phyloP scores from a whole-genome alignment of 2,888 invertebrate species.

The Adela reaumurella region DNA sequence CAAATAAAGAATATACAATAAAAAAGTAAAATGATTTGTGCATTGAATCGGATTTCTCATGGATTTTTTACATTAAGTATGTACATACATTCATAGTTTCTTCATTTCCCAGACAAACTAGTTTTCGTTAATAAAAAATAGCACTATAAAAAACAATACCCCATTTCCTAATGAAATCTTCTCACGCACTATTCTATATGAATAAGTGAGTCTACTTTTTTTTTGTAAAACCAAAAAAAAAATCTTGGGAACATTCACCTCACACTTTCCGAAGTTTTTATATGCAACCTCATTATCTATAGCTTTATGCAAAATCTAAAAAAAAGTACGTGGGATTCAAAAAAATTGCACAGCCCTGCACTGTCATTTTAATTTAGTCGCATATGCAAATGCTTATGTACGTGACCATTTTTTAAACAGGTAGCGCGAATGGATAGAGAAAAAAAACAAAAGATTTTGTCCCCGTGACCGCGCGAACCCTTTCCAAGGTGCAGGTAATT shows the following conservation, averaged over 20 bases:
- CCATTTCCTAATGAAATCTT: background rate
- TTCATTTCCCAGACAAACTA: too few species aligned
- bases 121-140: too few species aligned
- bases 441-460: slow-evolving; percentile 17
- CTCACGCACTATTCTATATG: background rate
- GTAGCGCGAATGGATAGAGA: slow-evolving; percentile 15
- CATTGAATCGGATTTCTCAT: too few species aligned
- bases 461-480: slow-evolving; percentile 16
- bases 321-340: slow-evolving; percentile 38
- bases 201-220: background rate
- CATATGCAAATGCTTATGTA: slow-evolving; percentile 35
- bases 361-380: slow-evolving; percentile 19
- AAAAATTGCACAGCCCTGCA: slow-evolving; percentile 21
- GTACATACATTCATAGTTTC: too few species aligned
- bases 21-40: too few species aligned
- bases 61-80: too few species aligned
- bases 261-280: background rate
- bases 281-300: background rate
- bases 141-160: background rate
- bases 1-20: too few species aligned
- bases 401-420: slow-evolving; percentile 42
- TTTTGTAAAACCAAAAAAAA: background rate
- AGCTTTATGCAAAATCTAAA: slow-evolving; percentile 12
- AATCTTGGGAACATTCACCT: background rate
- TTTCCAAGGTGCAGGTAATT: background rate